A percentile compares a stretch with the other conserved stretches of the same genome.
Conservation (phyloP, 2,797 vertebrate species). For the Scarus forsteni region DNA sequence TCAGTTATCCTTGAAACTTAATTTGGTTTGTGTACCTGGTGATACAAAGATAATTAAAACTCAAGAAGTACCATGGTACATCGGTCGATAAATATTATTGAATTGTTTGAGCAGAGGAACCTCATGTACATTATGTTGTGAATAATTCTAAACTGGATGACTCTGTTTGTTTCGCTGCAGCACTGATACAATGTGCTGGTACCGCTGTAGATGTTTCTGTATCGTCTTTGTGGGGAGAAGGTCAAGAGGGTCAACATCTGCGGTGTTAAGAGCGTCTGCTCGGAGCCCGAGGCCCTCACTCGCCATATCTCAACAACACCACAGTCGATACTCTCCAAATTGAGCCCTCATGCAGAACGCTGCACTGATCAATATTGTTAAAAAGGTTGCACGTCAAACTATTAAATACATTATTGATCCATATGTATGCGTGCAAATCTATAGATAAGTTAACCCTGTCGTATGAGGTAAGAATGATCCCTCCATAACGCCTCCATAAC, state of each 20-base stretch:
- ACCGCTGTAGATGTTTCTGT: conserved; percentile 44
- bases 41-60: no score
- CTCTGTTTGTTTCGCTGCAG: conserved; percentile 48
- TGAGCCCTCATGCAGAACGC: conserved; percentile 82
- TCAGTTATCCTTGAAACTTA: no score
- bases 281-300: conserved; percentile 80
- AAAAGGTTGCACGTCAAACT: conserved; percentile 89
- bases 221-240: conserved; percentile 74
- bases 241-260: conserved; percentile 85
- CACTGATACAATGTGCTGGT: conserved; percentile 39
- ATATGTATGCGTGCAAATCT: conserved; percentile 68
- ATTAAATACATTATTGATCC: conserved; percentile 87
- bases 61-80: neutral
- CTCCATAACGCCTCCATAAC: neutral
- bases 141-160: conserved; percentile 27
- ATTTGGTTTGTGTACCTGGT: no score
- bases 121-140: neutral
- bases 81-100: conserved; percentile 12
- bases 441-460: conserved; percentile 65
- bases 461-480: conserved; percentile 52
- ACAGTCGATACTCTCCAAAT: conserved; percentile 86
- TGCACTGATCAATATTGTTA: conserved; percentile 85
- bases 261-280: conserved; percentile 77
- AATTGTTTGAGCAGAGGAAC: no score
- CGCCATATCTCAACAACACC: conserved; percentile 84